A percentile compares a stretch with the other conserved stretches of the same genome.
These are phyloP conservation scores for Ichneumon xanthorius DNA, from an alignment of 2,888 invertebrate genomes.

Conservation along the genomic window DNA sequence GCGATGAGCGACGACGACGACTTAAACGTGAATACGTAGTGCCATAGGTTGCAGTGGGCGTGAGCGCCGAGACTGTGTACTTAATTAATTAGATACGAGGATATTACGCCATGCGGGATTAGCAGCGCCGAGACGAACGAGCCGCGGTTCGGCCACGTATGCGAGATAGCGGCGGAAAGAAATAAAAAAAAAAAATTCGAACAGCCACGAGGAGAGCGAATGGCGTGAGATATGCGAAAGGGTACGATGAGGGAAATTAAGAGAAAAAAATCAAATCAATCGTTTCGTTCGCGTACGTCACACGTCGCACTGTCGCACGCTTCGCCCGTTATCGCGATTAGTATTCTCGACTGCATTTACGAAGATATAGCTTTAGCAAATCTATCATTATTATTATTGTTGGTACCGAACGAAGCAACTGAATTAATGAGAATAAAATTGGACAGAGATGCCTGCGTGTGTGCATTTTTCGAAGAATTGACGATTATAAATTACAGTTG, in stretches of 20 bases:
- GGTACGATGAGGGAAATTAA: background rate
- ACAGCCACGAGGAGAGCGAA: background rate
- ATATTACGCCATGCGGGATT: slow-evolving; percentile 54
- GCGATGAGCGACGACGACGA: slow-evolving; percentile 60
- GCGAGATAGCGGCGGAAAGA: slow-evolving; percentile 13
- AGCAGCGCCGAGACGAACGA: slow-evolving; percentile 17
- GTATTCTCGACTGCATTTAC: slow-evolving; percentile 67
- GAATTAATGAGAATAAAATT: background rate
- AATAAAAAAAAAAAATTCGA: background rate
- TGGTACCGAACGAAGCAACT: slow-evolving; percentile 46
- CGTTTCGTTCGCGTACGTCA: slow-evolving; percentile 56
- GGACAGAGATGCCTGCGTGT: slow-evolving; percentile 14
- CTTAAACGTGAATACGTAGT: slow-evolving; percentile 84
- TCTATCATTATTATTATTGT: slow-evolving; percentile 28
- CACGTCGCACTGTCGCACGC: slow-evolving; percentile 65
- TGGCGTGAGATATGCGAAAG: background rate
- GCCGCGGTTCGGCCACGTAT: slow-evolving; percentile 31
- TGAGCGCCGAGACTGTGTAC: slow-evolving; percentile 82
- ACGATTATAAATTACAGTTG: slow-evolving; percentile 30
- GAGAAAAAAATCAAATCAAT: slow-evolving; percentile 6
- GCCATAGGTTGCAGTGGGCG: slow-evolving; percentile 83
- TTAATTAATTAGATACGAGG: slow-evolving; percentile 80
- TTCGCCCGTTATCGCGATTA: slow-evolving; percentile 51
- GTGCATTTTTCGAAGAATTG: slow-evolving; percentile 49
- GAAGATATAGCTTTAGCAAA: slow-evolving; percentile 59